Evolutionary conservation across 1,140 invertebrate species (phyloP).

Genomic region (Pseudoatta argentina): DNA sequence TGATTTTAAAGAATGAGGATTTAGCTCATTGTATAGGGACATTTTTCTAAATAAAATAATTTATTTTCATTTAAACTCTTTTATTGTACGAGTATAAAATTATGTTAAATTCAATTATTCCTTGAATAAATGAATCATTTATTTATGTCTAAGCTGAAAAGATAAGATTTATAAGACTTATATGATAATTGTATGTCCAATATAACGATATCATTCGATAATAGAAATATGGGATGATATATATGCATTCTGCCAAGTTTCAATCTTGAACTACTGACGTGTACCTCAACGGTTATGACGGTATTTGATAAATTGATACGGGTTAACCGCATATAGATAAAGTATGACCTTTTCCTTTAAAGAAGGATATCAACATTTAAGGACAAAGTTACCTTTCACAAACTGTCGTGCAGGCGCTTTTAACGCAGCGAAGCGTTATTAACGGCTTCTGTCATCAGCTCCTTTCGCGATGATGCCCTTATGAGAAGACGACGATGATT

Average conservation of each 20-base stretch:
- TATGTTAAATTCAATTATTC: too few species aligned
- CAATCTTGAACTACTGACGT: conserved; percentile 25
- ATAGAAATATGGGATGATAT: conserved; percentile 11
- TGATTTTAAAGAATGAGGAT: too few species aligned
- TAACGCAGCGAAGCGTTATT: conserved; percentile 25
- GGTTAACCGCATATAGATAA: conserved; percentile 48
- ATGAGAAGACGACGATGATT: conserved; percentile 57
- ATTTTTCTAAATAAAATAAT: too few species aligned
- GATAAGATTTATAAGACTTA: not conserved
- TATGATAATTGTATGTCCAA: not conserved
- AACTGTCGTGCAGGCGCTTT: not conserved
- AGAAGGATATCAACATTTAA: conserved; percentile 28
- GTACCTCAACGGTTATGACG: conserved; percentile 14
- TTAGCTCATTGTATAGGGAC: too few species aligned
- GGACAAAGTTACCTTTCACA: conserved; percentile 28
- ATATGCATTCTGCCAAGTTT: not conserved
- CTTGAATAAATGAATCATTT: too few species aligned
- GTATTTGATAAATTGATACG: conserved; percentile 49
- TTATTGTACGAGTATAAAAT: too few species aligned
- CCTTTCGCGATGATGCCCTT: conserved; percentile 9
- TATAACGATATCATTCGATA: not conserved
- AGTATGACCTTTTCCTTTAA: conserved; percentile 40
- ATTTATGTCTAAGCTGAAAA: too few species aligned
- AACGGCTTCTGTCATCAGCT: conserved; percentile 40
- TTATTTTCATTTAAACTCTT: too few species aligned